phyloP scores from a whole-genome alignment of 92 coral and sea anemone species.

The Phenganax stokvisi region DNA sequence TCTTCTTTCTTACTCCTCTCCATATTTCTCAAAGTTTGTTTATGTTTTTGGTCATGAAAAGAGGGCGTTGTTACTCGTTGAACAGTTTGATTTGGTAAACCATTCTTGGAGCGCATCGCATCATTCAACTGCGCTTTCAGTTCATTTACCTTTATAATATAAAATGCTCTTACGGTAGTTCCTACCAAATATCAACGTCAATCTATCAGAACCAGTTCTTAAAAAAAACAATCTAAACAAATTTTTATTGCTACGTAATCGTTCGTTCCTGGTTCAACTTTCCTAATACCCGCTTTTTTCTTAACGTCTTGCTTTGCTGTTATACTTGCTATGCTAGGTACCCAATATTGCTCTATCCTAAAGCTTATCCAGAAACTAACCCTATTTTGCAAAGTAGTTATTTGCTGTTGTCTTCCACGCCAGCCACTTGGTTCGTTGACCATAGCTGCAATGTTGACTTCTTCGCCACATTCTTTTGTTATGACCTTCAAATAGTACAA shows the following conservation, averaged over 20 bases:
- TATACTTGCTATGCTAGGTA: background rate
- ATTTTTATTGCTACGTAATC: no score
- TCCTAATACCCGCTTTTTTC: no score
- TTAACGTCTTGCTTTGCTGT: no score
- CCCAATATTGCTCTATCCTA: background rate
- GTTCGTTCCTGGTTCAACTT: no score
- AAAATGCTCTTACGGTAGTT: background rate
- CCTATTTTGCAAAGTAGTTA: slow-evolving; percentile 76
- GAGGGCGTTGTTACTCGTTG: slow-evolving; percentile 39
- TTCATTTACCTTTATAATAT: slow-evolving; percentile 60
- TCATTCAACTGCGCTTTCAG: slow-evolving; percentile 68
- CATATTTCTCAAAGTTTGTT: slow-evolving; percentile 65
- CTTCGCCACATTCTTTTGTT: slow-evolving; percentile 87
- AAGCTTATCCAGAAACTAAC: slow-evolving; percentile 19
- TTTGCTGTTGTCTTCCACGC: slow-evolving; percentile 99
- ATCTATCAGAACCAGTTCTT: no score
- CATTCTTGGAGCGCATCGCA: slow-evolving; percentile 53
- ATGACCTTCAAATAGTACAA: slow-evolving; percentile 53
- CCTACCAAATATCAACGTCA: background rate
- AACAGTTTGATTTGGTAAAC: slow-evolving; percentile 55
- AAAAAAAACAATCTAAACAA: no score
- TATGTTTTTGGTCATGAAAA: slow-evolving; percentile 76
- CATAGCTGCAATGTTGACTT: slow-evolving; percentile 60
- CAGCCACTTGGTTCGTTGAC: slow-evolving; percentile 91
- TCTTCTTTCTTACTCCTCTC: slow-evolving; percentile 89